phyloP scores from a whole-genome alignment of 2,113 vertebrate genomes.

The Lampris megalopsis region DNA sequence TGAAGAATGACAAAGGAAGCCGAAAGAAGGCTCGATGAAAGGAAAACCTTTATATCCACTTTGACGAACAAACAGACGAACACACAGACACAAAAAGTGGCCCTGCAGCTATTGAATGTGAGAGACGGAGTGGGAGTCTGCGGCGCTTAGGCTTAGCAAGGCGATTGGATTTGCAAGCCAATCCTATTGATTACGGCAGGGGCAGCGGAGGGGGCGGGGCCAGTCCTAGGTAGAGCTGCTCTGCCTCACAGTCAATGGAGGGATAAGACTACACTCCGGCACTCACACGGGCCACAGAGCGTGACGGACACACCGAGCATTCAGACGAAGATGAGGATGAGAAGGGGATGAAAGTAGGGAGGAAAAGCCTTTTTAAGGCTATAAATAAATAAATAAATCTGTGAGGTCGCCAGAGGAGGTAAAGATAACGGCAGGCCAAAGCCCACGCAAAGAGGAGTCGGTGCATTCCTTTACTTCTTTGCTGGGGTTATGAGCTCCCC shows the following conservation, averaged over 20 bases:
- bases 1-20: not conserved
- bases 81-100: not conserved
- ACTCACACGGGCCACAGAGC: slow-evolving; percentile 32
- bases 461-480: slow-evolving; percentile 63
- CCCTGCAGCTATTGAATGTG: not conserved
- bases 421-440: slow-evolving; percentile 51
- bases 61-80: slow-evolving; percentile 1
- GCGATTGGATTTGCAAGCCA: slow-evolving; percentile 58
- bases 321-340: not conserved
- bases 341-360: slow-evolving; percentile 1
- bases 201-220: slow-evolving; percentile 12
- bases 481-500: slow-evolving; percentile 56
- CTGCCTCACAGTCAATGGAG: slow-evolving; percentile 31
- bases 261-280: slow-evolving; percentile 30
- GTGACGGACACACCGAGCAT: not conserved
- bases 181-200: slow-evolving; percentile 63
- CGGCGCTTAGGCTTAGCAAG: slow-evolving; percentile 44
- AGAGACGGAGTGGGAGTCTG: slow-evolving; percentile 29
- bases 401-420: slow-evolving; percentile 34
- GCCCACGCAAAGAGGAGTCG: slow-evolving; percentile 26
- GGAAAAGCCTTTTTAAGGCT: slow-evolving; percentile 25
- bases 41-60: not conserved
- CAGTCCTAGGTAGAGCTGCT: slow-evolving; percentile 20
- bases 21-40: slow-evolving; percentile 26
- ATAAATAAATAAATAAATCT: slow-evolving; percentile 39